These are phyloP conservation scores for Drosophila subquinaria DNA, from an alignment of 2,888 invertebrate genomes.

Conservation along the genomic window DNA sequence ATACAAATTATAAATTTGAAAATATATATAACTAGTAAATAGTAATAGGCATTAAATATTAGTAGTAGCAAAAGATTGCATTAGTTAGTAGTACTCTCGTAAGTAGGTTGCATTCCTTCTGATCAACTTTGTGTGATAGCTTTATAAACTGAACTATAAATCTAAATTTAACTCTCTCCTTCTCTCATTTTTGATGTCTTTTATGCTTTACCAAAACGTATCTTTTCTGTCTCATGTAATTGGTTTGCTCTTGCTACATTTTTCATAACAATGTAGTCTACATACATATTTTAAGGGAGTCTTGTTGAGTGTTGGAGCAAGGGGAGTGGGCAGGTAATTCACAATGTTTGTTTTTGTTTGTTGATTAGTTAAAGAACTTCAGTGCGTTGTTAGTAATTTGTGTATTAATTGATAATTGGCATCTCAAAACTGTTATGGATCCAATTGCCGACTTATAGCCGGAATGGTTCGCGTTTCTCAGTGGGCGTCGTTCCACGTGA, in stretches of 20 bases:
- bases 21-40: conserved; percentile 75
- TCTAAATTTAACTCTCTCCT: conserved; percentile 32
- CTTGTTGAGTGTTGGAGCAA: conserved; percentile 11
- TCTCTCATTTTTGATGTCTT: conserved; percentile 41
- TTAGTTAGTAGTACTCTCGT: conserved; percentile 73
- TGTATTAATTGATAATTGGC: conserved; percentile 56
- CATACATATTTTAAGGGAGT: not conserved
- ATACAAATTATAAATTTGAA: conserved; percentile 79
- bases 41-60: conserved; percentile 76
- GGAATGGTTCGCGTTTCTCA: conserved; percentile 89
- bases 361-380: conserved; percentile 70
- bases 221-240: conserved; percentile 4
- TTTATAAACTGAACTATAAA: conserved; percentile 45
- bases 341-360: conserved; percentile 42
- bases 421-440: conserved; percentile 36
- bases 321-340: conserved; percentile 34
- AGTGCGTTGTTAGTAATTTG: conserved; percentile 69
- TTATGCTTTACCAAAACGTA: conserved; percentile 48
- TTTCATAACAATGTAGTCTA: conserved; percentile 42
- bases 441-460: conserved; percentile 87
- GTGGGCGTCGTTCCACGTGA: conserved; percentile 85
- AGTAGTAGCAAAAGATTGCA: conserved; percentile 78
- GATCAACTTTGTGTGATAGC: conserved; percentile 68
- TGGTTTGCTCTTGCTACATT: conserved; percentile 49
- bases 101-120: conserved; percentile 59